Conservation (phyloP, 2,888 invertebrate species). For the Synanthedon myopaeformis region DNA sequence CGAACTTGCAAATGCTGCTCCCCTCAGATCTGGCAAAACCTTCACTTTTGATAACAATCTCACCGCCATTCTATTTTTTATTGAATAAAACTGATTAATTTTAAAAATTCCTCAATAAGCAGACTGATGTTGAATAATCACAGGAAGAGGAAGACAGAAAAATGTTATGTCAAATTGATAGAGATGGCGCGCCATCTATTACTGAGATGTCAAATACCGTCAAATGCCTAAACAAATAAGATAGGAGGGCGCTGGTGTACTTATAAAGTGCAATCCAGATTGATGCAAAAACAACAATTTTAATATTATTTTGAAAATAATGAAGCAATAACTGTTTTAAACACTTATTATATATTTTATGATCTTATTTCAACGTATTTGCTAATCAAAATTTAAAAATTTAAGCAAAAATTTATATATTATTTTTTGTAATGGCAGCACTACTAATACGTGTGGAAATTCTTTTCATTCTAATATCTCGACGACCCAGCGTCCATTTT, state of each 20-base stretch:
- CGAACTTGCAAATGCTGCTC: slow-evolving; percentile 34
- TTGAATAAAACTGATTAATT: too few relatives aligned
- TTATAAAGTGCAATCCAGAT: too few relatives aligned
- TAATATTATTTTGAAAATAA: too few relatives aligned
- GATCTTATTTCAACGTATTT: too few relatives aligned
- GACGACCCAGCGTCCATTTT: slow-evolving; percentile 59
- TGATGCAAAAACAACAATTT: too few relatives aligned
- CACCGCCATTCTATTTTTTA: slow-evolving; percentile 42
- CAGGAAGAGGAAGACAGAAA: slow-evolving; percentile 50
- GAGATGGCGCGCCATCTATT: slow-evolving; percentile 21
- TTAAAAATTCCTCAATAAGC: too few relatives aligned
- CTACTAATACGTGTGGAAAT: background rate
- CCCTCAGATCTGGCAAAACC: slow-evolving; percentile 46
- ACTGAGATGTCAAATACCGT: background rate
- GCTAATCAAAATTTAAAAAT: background rate
- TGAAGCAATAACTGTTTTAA: too few relatives aligned
- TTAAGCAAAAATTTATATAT: background rate
- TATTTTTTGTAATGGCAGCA: background rate
- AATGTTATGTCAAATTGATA: slow-evolving; percentile 20
- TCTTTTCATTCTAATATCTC: background rate
- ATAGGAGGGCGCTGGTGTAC: too few relatives aligned
- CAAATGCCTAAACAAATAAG: background rate
- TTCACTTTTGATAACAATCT: slow-evolving; percentile 51
- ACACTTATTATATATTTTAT: too few relatives aligned
- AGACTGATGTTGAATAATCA: slow-evolving; percentile 53